Conservation (phyloP, 2,888 invertebrate genomes). For the Volucella bombylans region DNA sequence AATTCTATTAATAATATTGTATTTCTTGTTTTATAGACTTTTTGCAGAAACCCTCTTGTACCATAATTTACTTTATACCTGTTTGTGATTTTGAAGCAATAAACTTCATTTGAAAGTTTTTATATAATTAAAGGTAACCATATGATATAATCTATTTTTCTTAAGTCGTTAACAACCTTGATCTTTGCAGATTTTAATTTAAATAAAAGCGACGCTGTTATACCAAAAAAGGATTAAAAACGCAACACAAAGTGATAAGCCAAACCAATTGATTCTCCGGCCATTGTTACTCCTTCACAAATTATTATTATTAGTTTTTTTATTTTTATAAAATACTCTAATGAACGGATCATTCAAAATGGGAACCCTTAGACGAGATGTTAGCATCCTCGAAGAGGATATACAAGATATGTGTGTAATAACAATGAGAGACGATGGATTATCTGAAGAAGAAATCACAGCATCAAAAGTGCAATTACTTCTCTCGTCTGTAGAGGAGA, state of each 20-base stretch:
- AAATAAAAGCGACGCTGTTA: neutral
- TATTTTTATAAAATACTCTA: neutral
- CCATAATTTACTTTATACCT: neutral
- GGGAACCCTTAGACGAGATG: constrained; percentile 44
- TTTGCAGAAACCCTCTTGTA: constrained; percentile 19
- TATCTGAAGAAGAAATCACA: constrained; percentile 55
- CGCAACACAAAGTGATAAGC: neutral
- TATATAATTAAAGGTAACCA: constrained; percentile 1
- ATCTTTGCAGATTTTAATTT: neutral
- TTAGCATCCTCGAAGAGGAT: constrained; percentile 64
- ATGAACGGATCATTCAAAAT: constrained; percentile 18
- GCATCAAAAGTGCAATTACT: constrained; percentile 52
- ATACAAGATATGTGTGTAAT: constrained; percentile 52
- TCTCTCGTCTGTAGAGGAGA: constrained; percentile 48
- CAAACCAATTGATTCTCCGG: neutral
- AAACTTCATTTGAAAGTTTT: neutral
- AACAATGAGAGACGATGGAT: constrained; percentile 36
- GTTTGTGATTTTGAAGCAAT: constrained; percentile 6
- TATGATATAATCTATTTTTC: neutral
- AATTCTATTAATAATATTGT: neutral
- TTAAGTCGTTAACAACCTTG: neutral
- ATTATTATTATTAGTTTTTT: neutral
- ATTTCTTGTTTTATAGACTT: neutral
- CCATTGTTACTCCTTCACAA: neutral
- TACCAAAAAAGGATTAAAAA: neutral